Base-by-base conservation (phyloP, 2,113 vertebrate genomes). In the Oreochromis aureus region DNA sequence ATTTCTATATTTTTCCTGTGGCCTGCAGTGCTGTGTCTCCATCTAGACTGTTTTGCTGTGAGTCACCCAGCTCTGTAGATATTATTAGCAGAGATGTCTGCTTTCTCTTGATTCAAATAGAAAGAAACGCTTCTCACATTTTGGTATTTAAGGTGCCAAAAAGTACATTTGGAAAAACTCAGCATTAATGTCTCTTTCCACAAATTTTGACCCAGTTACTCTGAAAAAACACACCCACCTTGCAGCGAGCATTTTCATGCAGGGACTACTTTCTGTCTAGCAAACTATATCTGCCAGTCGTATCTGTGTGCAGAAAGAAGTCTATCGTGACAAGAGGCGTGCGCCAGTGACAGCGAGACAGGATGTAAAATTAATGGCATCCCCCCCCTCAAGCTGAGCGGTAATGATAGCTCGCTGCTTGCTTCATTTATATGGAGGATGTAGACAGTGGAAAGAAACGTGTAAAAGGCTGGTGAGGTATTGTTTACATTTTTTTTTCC, bases 201-300 rank as follows among this genome's bases (percentile, higher is more conserved):
- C 39, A 71, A 71, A 44, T 69, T 69, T 19, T 71, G 66, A 71
- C 66, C 66, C 66, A 44, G 66, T 71, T 44, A 4, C 2, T 71
- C 1, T 1, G 36, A 24, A 24, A 27, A 0, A 15, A 15, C n/a
- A 5, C 19, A 0, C 4, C 19, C 4, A 44, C 39, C 39, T 24
- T 4, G 39, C 66, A 3, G 12, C 5, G 13, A 46, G 71, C 41
- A 19, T 48, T 30, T 76, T 30, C 24, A 18, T 5, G 71, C 24
- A 30, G 41, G 24, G 44, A 30, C 44, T 30, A 27, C 8, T 73
- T 73, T 46, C 8, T 73, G 39, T 30, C 3, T 22, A 3, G 13
- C 15, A 48, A 27, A 30, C 15, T 18, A 30, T 10, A 66, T n/a
- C 32, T 66, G 61, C 34, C 2, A 7, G 34, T 6, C 10, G 10